Evolutionary conservation across 2,113 vertebrate species (phyloP).

Genomic region (Triplophysa tibetana): DNA sequence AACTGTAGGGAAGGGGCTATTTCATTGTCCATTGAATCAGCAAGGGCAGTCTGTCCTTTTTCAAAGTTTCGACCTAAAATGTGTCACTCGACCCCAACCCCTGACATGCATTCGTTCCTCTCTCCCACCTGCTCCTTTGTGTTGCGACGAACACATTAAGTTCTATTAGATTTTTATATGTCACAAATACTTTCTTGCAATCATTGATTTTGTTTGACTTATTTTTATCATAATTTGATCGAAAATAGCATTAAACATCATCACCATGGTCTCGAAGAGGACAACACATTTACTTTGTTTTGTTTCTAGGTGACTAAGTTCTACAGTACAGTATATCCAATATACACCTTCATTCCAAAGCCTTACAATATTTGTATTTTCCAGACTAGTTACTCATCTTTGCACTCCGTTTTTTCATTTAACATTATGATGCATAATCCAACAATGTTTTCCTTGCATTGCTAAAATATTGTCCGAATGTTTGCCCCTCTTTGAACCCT

Average conservation of each 20-base stretch:
- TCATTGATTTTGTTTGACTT: too few species aligned
- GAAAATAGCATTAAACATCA: too few species aligned
- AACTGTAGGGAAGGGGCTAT: constrained; percentile 58
- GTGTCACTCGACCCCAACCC: constrained; percentile 64
- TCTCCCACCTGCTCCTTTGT: constrained; percentile 7
- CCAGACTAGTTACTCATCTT: neutral
- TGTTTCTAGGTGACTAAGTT: neutral
- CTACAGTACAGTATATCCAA: neutral
- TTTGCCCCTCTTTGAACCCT: constrained; percentile 65
- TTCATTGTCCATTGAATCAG: constrained; percentile 73
- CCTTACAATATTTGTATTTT: neutral
- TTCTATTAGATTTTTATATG: too few species aligned
- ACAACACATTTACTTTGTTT: too few species aligned
- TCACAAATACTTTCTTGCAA: too few species aligned
- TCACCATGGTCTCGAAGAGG: too few species aligned
- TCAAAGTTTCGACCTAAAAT: constrained; percentile 68
- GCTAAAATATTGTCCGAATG: constrained; percentile 37
- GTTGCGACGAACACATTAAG: neutral
- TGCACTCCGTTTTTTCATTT: neutral
- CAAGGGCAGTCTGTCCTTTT: constrained; percentile 68
- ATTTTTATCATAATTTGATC: too few species aligned
- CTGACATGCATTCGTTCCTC: constrained; percentile 27
- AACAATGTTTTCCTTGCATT: constrained; percentile 15
- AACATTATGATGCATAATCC: constrained; percentile 11
- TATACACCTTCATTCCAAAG: neutral